Conservation (phyloP, 2,888 invertebrate genomes). For the Pasiphila rectangulata region DNA sequence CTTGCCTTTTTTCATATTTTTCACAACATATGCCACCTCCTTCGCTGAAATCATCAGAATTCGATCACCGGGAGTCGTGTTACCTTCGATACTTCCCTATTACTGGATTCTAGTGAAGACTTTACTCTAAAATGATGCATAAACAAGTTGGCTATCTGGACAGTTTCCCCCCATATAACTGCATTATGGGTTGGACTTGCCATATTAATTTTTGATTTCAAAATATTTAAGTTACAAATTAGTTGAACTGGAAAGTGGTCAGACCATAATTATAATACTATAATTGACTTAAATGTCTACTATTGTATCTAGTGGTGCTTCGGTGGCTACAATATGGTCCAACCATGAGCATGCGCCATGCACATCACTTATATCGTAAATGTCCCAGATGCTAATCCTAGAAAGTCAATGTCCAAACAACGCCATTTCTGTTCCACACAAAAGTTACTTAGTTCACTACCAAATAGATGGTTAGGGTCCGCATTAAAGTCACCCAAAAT, state of each 20-base stretch:
- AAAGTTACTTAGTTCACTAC: no score
- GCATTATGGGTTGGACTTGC: background rate
- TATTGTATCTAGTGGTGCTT: background rate
- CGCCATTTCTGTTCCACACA: no score
- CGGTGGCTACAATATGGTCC: background rate
- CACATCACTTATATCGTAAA: no score
- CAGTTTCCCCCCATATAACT: conserved; percentile 7
- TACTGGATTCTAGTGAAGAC: background rate
- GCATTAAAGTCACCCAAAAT: no score
- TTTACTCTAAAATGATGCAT: conserved; percentile 6
- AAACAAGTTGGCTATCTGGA: conserved; percentile 7
- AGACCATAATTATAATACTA: background rate
- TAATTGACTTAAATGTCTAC: background rate
- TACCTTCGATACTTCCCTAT: background rate
- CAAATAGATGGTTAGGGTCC: no score
- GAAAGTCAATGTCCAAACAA: no score
- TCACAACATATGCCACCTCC: background rate
- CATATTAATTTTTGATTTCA: background rate
- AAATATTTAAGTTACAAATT: background rate
- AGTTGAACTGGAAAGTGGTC: background rate
- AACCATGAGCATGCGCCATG: no score
- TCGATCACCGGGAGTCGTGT: background rate
- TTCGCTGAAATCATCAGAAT: background rate
- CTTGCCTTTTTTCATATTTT: no score
- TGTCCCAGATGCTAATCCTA: no score